Evolutionary conservation across 92 coral and sea anemone genomes (phyloP).

Genomic region (Epizoanthus rinbou): DNA sequence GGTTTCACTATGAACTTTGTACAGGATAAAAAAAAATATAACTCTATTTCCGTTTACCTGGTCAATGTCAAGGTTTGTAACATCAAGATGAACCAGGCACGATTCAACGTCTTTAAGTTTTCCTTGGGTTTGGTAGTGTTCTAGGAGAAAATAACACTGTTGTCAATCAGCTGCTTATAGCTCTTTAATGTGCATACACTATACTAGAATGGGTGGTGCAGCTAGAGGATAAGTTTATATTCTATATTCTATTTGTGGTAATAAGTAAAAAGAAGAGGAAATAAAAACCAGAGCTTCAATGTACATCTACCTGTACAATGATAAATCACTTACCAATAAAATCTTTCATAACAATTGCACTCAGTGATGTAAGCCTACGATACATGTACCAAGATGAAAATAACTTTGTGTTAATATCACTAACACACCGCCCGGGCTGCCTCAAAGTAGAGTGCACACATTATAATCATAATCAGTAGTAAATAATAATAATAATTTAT

Average conservation of each 20-base stretch:
- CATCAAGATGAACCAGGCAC: conserved; percentile 92
- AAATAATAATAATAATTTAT: too few relatives aligned
- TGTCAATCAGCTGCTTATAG: neutral
- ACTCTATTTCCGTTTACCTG: conserved; percentile 60
- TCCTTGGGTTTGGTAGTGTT: conserved; percentile 82
- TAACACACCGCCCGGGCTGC: neutral
- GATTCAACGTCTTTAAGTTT: conserved; percentile 91
- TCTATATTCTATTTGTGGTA: too few relatives aligned
- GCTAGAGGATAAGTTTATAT: too few relatives aligned
- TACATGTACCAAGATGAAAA: neutral
- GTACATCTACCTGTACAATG: neutral
- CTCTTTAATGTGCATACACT: too few relatives aligned
- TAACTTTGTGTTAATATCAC: neutral
- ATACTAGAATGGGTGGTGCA: too few relatives aligned
- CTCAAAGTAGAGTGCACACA: neutral
- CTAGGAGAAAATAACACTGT: conserved; percentile 25
- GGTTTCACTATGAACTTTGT: too few relatives aligned
- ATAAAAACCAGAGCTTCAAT: neutral
- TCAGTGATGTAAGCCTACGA: conserved; percentile 82
- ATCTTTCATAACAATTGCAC: conserved; percentile 95
- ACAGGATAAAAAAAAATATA: too few relatives aligned
- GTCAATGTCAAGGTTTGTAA: conserved; percentile 93
- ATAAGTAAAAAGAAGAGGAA: neutral
- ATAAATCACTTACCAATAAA: conserved; percentile 78
- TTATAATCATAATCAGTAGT: too few relatives aligned